Conservation (phyloP, 2,888 invertebrate species). For the Oscheius myriophilus region DNA sequence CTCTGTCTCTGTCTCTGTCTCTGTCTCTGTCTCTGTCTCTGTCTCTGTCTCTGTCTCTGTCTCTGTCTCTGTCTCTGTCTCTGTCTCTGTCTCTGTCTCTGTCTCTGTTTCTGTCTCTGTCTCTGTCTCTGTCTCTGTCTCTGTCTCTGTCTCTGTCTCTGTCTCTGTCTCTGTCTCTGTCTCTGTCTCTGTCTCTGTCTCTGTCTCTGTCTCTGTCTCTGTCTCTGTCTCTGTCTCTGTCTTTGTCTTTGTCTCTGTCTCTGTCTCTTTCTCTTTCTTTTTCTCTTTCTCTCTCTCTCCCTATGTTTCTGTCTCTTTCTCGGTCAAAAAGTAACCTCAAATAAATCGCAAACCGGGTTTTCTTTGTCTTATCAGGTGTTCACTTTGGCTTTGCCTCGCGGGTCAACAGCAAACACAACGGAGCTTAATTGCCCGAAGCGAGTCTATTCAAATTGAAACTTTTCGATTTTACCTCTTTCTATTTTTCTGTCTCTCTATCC, state of each 20-base stretch:
- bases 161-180: too few species aligned
- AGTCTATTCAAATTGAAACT: too few species aligned
- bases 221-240: background rate
- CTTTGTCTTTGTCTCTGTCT: background rate
- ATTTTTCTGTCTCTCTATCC: too few species aligned
- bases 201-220: background rate
- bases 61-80: slow-evolving; percentile 1
- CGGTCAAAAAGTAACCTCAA: background rate
- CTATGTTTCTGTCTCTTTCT: background rate
- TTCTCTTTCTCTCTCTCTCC: background rate
- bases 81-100: background rate
- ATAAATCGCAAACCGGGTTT: too few species aligned
- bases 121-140: too few species aligned
- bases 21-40: slow-evolving; percentile 1
- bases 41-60: slow-evolving; percentile 7
- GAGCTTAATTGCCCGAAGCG: background rate
- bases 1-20: too few species aligned
- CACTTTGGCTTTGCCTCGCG: too few species aligned
- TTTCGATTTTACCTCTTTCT: too few species aligned
- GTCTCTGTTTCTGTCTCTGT: background rate
- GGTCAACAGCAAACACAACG: slow-evolving; percentile 3
- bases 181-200: too few species aligned
- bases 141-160: too few species aligned
- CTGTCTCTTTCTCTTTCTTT: background rate
- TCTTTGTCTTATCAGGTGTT: too few species aligned